These are phyloP conservation scores for Harpalus rubripes DNA, from an alignment of 2,888 invertebrate genomes.

Conservation along the genomic window DNA sequence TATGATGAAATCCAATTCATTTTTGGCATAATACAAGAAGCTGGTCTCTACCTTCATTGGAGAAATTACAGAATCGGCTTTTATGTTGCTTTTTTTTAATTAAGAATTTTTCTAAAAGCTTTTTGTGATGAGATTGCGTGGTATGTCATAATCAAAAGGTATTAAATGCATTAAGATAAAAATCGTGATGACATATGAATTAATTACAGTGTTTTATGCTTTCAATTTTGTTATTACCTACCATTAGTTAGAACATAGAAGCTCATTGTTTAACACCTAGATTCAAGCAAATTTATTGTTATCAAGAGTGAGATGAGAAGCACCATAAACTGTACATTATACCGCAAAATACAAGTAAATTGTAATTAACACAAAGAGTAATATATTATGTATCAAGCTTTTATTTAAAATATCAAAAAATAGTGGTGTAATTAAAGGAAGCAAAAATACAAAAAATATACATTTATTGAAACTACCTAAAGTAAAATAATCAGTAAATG, in stretches of 20 bases:
- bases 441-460: too few species aligned
- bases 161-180: constrained; percentile 14
- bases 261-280: not conserved
- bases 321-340: too few species aligned
- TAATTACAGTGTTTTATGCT: not conserved
- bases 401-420: too few species aligned
- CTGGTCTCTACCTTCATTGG: constrained; percentile 58
- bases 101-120: constrained; percentile 26
- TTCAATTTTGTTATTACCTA: not conserved
- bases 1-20: constrained; percentile 35
- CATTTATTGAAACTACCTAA: too few species aligned
- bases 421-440: too few species aligned
- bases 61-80: constrained; percentile 57
- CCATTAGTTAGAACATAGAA: not conserved
- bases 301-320: too few species aligned
- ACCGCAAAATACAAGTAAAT: too few species aligned
- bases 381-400: too few species aligned
- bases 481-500: too few species aligned
- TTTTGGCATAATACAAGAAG: constrained; percentile 61
- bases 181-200: not conserved
- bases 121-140: constrained; percentile 58
- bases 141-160: constrained; percentile 16
- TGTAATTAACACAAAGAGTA: too few species aligned
- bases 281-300: not conserved
- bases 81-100: constrained; percentile 41